Conservation (phyloP, 2,888 invertebrate genomes). For the Tenthredo distinguenda region DNA sequence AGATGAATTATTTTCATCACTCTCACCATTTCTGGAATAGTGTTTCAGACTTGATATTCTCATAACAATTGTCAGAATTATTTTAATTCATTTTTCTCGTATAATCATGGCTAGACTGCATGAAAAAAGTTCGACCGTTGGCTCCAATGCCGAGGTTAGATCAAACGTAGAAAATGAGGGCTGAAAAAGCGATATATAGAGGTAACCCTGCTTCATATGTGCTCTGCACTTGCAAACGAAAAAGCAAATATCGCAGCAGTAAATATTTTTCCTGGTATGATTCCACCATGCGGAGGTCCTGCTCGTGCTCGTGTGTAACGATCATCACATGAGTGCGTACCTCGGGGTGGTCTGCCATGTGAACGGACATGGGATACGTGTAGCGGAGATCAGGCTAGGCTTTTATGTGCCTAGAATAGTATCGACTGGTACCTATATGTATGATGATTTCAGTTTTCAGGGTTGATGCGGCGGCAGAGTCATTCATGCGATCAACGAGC, state of each 20-base stretch:
- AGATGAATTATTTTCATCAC: background rate
- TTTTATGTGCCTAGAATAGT: slow-evolving; percentile 42
- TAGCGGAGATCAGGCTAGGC: slow-evolving; percentile 40
- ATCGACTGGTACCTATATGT: slow-evolving; percentile 1
- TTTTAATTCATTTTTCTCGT: background rate
- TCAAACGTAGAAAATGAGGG: background rate
- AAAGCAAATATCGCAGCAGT: slow-evolving; percentile 11
- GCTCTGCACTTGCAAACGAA: background rate
- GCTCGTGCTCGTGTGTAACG: slow-evolving; percentile 43
- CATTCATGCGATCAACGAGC: slow-evolving; percentile 48
- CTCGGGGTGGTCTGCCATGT: slow-evolving; percentile 44
- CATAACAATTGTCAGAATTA: background rate
- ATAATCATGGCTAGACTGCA: background rate
- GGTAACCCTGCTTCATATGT: background rate
- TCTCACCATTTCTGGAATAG: background rate
- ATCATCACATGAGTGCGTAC: slow-evolving; percentile 45
- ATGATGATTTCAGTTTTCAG: slow-evolving; percentile 42
- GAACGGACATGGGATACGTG: slow-evolving; percentile 34
- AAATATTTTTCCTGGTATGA: slow-evolving; percentile 22
- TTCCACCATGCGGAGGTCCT: slow-evolving; percentile 34
- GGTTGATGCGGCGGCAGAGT: slow-evolving; percentile 47
- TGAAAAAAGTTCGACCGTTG: background rate
- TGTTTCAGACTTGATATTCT: background rate
- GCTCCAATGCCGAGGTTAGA: background rate
- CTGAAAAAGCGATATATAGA: slow-evolving; percentile 16